These are phyloP conservation scores for Cylas formicarius DNA, from an alignment of 1,140 invertebrate genomes.

Conservation along the genomic window DNA sequence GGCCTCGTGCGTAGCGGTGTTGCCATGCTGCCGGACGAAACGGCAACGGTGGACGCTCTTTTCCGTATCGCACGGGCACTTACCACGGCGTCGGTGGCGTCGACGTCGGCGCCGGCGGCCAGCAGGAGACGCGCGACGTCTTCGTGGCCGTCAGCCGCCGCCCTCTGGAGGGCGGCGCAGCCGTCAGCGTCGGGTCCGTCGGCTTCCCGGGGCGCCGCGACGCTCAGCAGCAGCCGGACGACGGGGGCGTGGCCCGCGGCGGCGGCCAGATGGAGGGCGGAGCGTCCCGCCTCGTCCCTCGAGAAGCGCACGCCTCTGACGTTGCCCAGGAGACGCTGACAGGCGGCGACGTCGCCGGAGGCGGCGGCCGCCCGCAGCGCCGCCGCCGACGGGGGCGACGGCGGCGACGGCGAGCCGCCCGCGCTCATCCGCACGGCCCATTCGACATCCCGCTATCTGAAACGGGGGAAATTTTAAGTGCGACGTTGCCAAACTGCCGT, in stretches of 20 bases:
- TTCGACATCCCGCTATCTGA: too few relatives aligned
- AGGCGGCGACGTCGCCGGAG: conserved; percentile 46
- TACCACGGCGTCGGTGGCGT: conserved; percentile 68
- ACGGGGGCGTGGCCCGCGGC: conserved; percentile 39
- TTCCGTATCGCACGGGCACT: too few relatives aligned
- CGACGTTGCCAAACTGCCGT: too few relatives aligned
- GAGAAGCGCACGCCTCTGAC: conserved; percentile 36
- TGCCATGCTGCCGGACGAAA: conserved; percentile 69
- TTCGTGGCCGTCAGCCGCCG: conserved; percentile 75
- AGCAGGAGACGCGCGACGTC: conserved; percentile 66
- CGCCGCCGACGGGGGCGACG: conserved; percentile 42
- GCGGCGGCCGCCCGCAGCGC: conserved; percentile 49
- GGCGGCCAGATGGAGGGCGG: conserved; percentile 42
- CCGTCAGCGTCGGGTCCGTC: conserved; percentile 49
- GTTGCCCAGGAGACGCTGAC: conserved; percentile 43
- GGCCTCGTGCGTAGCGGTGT: conserved; percentile 88
- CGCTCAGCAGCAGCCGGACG: conserved; percentile 42
- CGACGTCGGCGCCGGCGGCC: conserved; percentile 60
- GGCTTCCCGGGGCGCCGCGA: conserved; percentile 40
- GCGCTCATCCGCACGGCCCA: too few relatives aligned
- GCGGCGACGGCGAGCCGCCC: too few relatives aligned
- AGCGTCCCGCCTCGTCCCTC: conserved; percentile 37
- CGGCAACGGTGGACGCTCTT: not conserved
- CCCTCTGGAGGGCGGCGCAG: conserved; percentile 69
- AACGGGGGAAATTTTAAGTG: too few relatives aligned